Base-by-base conservation (phyloP, 2,113 vertebrate genomes). In the Gambusia holbrooki region DNA sequence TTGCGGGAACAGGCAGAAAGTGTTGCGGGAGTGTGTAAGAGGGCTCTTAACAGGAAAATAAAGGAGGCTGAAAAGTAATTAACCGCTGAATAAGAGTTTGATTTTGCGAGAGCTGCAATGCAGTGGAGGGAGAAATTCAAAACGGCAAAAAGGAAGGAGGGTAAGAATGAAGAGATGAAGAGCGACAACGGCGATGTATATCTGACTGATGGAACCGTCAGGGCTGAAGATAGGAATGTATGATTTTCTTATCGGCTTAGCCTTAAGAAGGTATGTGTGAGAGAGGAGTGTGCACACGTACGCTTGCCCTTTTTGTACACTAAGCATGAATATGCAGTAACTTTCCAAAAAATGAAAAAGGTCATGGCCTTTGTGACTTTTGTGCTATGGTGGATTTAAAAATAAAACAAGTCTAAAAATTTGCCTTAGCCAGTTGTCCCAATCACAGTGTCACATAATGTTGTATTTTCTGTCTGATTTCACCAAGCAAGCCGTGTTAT, bases 201-300 rank as follows among this genome's bases (percentile, higher is more conserved):
- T 82, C 89, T 83, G 58, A 62, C 63, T 70, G 74, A 68, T 62
- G 29, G 58, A 70, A 76, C 73, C 58, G 80, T 40, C 63, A 33
- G 73, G 61, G 71, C 45, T 74, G 27, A 68, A 80, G 82, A 84
- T 84, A 72, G 79, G 83, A 87, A 89, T 84, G 76, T 74, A 3
- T 70, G 79, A 88, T 83, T 48, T 37, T 54, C 71, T 86, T 90
- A 86, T 89, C 89, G 73, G 76, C 77, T 82, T 35, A 72, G 63
- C 37, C 10, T 86, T 72, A 64, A 27, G 8, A 61, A 82, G 33
- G 82, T 74, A 73, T 89, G 87, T 83, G 79, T 9, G 1, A 25
- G 62, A 80, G 60, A 80, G 60, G 62, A 7, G 71, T 71, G 71
- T 67, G 32, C 42, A 33, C 27, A 9, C 35, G 69, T 30, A 64